Percentiles rank a stretch among this genome's conserved stretches.
phyloP scores from a whole-genome alignment of 1,140 invertebrate species.

The Apis dorsata region DNA sequence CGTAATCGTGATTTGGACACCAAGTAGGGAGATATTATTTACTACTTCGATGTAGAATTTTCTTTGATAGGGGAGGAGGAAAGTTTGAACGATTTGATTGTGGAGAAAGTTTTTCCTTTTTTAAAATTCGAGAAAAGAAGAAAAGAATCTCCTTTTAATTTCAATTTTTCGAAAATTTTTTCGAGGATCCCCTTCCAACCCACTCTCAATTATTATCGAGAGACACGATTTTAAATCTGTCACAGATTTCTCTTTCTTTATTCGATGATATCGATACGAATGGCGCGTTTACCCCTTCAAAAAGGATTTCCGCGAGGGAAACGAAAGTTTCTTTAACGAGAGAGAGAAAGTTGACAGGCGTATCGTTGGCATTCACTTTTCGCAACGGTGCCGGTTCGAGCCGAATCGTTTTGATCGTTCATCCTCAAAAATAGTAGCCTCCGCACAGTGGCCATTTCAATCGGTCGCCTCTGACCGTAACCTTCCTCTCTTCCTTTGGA shows the following conservation, averaged over 20 bases:
- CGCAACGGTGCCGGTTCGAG: conserved; percentile 46
- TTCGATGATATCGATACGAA: conserved; percentile 8
- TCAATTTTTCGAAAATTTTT: background rate
- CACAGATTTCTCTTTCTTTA: background rate
- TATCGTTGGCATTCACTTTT: conserved; percentile 49
- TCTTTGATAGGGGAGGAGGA: too few species aligned
- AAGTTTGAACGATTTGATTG: too few species aligned
- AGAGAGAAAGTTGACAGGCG: too few species aligned
- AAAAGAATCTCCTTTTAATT: too few species aligned
- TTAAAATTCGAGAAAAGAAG: too few species aligned
- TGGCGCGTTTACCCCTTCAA: conserved; percentile 3
- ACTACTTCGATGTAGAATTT: too few species aligned
- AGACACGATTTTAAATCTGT: background rate
- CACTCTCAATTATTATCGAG: background rate
- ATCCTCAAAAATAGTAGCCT: conserved; percentile 58
- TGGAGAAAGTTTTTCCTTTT: too few species aligned
- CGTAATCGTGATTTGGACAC: too few species aligned
- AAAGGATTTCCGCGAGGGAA: conserved; percentile 21
- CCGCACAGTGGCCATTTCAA: conserved; percentile 55
- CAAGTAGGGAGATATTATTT: too few species aligned
- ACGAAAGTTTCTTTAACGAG: conserved; percentile 14
- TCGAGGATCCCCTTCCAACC: background rate
- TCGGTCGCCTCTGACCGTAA: conserved; percentile 51
- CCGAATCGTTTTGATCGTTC: conserved; percentile 60
- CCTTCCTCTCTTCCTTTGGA: conserved; percentile 38